These are phyloP conservation scores for Malaclemys terrapin DNA, from an alignment of 2,113 vertebrate species.

Conservation along the genomic window DNA sequence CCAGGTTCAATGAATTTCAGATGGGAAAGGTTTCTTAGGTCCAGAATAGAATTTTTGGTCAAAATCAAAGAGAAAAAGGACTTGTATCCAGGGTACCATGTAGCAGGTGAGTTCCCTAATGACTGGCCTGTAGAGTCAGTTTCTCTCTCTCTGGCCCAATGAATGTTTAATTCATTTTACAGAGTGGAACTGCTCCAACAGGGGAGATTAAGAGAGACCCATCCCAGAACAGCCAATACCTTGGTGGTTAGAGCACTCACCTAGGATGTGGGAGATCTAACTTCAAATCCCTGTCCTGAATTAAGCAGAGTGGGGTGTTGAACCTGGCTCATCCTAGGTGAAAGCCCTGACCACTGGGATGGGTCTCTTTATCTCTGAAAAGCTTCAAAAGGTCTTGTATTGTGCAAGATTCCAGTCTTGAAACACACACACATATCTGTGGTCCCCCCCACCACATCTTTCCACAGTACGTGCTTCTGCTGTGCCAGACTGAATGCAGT, in stretches of 20 bases:
- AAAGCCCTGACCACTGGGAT: no score
- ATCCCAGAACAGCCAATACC: neutral
- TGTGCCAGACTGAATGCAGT: neutral
- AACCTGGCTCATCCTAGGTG: neutral
- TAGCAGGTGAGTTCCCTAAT: neutral
- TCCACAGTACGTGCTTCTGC: neutral
- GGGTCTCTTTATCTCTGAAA: neutral
- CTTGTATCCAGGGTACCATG: neutral
- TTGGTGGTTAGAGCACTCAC: neutral
- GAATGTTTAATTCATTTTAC: neutral
- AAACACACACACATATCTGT: neutral
- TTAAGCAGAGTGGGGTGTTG: neutral
- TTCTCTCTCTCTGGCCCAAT: neutral
- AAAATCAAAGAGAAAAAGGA: neutral
- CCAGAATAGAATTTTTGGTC: neutral
- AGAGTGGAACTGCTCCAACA: neutral
- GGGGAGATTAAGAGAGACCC: neutral
- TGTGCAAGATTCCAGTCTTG: neutral
- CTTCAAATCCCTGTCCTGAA: neutral
- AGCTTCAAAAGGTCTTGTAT: neutral
- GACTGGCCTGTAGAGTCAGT: neutral
- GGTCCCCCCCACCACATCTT: neutral
- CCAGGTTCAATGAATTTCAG: neutral
- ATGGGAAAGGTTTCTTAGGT: neutral
- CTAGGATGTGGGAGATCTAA: neutral